A percentile compares a stretch with the other conserved stretches of the same genome.
These are phyloP conservation scores for Calliphora vicina DNA, from an alignment of 1,140 invertebrate species.

Conservation along the genomic window DNA sequence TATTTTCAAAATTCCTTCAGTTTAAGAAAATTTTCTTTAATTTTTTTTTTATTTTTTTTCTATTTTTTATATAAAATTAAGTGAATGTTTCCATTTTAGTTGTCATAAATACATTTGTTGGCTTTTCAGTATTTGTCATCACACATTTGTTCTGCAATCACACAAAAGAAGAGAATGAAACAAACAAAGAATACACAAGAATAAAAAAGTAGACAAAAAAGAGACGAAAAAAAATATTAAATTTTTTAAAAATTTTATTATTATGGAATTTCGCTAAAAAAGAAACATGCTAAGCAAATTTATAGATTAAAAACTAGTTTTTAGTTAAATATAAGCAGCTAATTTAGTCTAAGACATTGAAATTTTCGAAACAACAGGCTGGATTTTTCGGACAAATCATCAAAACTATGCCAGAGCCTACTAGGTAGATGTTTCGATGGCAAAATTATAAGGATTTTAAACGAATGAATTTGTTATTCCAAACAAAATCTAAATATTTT, in stretches of 20 bases:
- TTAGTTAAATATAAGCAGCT: background rate
- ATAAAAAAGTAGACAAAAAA: conserved; percentile 16
- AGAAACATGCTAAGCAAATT: background rate
- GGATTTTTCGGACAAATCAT: too few relatives aligned
- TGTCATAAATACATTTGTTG: conserved; percentile 56
- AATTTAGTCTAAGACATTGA: background rate
- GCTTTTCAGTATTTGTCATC: conserved; percentile 54
- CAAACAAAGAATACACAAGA: conserved; percentile 27
- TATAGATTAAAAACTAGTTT: too few relatives aligned
- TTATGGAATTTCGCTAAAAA: background rate
- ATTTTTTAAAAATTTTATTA: background rate
- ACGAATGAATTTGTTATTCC: too few relatives aligned
- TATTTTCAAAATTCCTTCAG: too few relatives aligned
- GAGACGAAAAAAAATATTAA: background rate
- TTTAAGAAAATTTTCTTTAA: too few relatives aligned
- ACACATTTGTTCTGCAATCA: conserved; percentile 61
- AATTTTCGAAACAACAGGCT: too few relatives aligned
- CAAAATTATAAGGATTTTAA: too few relatives aligned
- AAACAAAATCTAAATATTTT: too few relatives aligned
- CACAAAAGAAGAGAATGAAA: conserved; percentile 38
- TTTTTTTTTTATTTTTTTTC: too few relatives aligned
- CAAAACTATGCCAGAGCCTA: background rate
- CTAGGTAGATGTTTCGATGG: background rate
- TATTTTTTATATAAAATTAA: background rate
- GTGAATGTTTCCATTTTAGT: conserved; percentile 34